Evolutionary conservation across 2,888 invertebrate genomes (phyloP), one percentile per base, ranked within the genome.

Genomic region (Luperina testacea): DNA sequence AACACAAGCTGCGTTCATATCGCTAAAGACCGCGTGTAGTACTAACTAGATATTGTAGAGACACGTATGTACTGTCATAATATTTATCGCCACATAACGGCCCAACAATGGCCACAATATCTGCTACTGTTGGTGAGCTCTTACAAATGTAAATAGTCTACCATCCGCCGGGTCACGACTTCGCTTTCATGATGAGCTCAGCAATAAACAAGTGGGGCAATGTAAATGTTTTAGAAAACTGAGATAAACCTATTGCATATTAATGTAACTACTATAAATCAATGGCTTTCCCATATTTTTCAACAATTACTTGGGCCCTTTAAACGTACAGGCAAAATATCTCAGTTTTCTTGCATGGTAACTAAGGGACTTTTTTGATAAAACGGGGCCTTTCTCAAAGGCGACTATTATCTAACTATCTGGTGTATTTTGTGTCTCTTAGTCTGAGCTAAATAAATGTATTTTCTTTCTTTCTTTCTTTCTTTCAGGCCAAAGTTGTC

Each of bases 61-160:
- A 74, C 65, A 77, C 27, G 68, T 64, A 77, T 24, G 68, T 64
- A 68, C 74, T 61, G 11, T 64, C 53, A 59, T 82, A 71, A 74
- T 78, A 84, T 78, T 80, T 72, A 86, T 75, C 72, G 51, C 13
- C 27, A 63, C 65, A 85, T 77, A 83, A 83, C 67, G 38, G 69
- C 57, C 75, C 61, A 42, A 75, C 70, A 85, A 73, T 77, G 38
- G 45, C 17, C 38, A 77, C 72, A 85, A 71, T 77, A 75, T 32
- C 13, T 45, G 73, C 61, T n/a, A 27, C 63, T 81, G 24, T 61
- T 67, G 71, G 75, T 27, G 59, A 27, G 51, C 38, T 77, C 76
- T 70, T 82, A 87, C 72, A 88, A 48, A 79, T 88, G 80, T 80
- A 83, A 87, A 83, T 83, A 51, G 48, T 71, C 63, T 6, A 8